These are phyloP conservation scores for Henicopernis longicauda DNA, from an alignment of 2,113 vertebrate species.

Conservation along the genomic window DNA sequence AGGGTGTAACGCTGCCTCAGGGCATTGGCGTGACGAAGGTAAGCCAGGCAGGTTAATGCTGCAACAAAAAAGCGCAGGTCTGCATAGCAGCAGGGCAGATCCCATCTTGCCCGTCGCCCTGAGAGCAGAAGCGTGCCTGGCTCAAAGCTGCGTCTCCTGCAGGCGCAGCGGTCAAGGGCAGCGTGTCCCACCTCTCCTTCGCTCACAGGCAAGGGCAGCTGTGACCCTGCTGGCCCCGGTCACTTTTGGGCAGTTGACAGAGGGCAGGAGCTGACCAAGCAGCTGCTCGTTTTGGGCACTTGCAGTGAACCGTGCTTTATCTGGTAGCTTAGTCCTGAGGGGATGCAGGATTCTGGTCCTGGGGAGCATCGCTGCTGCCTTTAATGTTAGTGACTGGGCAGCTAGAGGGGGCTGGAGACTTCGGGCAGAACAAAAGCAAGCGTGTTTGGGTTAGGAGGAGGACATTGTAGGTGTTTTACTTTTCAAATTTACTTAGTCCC, in stretches of 20 bases:
- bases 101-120: neutral
- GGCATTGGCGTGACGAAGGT: neutral
- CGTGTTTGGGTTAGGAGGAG: neutral
- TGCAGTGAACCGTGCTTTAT: neutral
- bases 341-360: neutral
- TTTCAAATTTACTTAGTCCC: neutral
- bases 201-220: neutral
- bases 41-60: neutral
- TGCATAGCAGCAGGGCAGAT: neutral
- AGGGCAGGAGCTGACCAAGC: neutral
- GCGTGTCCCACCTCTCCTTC: neutral
- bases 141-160: neutral
- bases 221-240: neutral
- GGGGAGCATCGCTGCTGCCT: neutral
- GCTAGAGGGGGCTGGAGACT: neutral
- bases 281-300: neutral
- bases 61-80: neutral
- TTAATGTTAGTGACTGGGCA: neutral
- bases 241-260: neutral
- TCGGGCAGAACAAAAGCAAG: neutral
- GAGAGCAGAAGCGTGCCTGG: fast-evolving
- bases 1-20: fast-evolving
- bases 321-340: neutral
- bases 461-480: neutral
- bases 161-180: fast-evolving